Evolutionary conservation across 2,888 invertebrate genomes (phyloP).

Genomic region (Malachius bipustulatus): DNA sequence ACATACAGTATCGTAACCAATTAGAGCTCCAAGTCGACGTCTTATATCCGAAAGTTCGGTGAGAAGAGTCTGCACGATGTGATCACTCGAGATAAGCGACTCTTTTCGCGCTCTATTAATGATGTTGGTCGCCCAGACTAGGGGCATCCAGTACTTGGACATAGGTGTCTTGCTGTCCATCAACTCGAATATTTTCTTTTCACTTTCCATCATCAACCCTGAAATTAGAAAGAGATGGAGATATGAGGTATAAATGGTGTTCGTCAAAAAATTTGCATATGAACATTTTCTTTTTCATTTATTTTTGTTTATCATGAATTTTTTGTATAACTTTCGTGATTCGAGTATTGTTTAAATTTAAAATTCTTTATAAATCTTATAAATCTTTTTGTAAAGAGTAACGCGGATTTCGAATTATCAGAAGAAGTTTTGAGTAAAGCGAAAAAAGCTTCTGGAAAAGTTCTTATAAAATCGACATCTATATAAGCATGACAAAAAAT

Average conservation of each 20-base stretch:
- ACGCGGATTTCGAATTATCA: too few relatives aligned
- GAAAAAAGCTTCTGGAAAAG: too few relatives aligned
- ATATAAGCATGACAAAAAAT: too few relatives aligned
- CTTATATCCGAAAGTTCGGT: conserved; percentile 84
- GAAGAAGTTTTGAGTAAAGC: too few relatives aligned
- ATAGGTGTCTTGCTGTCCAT: conserved; percentile 83
- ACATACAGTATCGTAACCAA: conserved; percentile 85
- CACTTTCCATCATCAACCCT: conserved; percentile 85
- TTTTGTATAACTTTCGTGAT: too few relatives aligned
- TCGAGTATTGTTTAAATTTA: too few relatives aligned
- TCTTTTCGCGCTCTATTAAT: conserved; percentile 80
- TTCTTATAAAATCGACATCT: too few relatives aligned
- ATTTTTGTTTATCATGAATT: too few relatives aligned
- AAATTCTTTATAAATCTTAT: too few relatives aligned
- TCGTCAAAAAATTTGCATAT: too few relatives aligned
- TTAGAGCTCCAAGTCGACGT: conserved; percentile 67
- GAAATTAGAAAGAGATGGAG: conserved; percentile 23
- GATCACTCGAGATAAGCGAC: conserved; percentile 74
- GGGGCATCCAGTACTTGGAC: conserved; percentile 89
- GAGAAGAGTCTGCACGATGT: conserved; percentile 82
- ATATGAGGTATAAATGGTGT: background rate
- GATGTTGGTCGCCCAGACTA: conserved; percentile 87
- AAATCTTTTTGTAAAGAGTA: too few relatives aligned
- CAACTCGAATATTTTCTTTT: conserved; percentile 81
- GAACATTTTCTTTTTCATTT: too few relatives aligned